Conservation (phyloP, 2,113 vertebrate genomes). For the Athene cunicularia region DNA sequence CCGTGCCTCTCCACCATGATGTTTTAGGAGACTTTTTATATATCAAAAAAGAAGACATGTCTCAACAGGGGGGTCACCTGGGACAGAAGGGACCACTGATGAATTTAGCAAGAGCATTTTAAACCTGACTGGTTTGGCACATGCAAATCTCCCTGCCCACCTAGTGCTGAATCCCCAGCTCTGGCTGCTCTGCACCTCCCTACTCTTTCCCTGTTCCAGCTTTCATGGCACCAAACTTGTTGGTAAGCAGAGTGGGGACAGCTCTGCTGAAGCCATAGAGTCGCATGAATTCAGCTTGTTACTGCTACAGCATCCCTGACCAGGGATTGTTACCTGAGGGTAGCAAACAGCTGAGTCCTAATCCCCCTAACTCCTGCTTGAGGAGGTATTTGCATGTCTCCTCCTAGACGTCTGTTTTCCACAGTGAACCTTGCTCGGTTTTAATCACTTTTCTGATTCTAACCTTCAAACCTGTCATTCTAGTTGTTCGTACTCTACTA, state of each 20-base stretch:
- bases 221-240: background rate
- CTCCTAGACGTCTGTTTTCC: background rate
- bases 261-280: background rate
- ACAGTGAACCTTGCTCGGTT: background rate
- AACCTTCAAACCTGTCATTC: background rate
- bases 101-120: background rate
- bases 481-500: background rate
- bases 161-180: background rate
- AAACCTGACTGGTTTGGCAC: background rate
- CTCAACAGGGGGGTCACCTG: background rate
- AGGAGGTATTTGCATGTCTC: background rate
- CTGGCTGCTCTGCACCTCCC: background rate
- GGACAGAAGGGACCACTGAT: background rate
- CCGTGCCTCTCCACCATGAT: background rate
- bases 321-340: background rate
- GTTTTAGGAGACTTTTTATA: background rate
- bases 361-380: background rate
- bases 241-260: background rate
- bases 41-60: background rate
- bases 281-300: fast-evolving
- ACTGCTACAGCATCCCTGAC: background rate
- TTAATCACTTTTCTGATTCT: background rate
- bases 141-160: background rate
- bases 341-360: background rate
- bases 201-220: background rate